Evolutionary conservation across 2,797 vertebrate genomes (phyloP), one percentile per base, ranked within the genome.

Genomic region (Miopithecus talapoin): DNA sequence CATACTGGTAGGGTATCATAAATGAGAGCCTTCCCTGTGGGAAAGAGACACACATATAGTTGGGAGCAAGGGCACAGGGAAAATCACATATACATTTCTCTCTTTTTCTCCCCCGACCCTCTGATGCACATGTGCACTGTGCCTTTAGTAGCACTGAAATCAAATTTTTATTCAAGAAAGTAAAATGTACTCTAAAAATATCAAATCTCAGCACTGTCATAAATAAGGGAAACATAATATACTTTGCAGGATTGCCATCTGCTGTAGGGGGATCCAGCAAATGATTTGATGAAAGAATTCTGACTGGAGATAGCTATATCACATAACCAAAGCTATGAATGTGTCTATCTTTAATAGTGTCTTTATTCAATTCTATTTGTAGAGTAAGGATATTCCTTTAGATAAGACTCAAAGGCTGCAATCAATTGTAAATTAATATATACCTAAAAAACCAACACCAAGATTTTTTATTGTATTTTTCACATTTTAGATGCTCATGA

Each of bases 221-320:
- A 98, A 98, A 98, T 95, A 97, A 98, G 98, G 97, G 98, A 98
- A 95, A 97, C 91, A 98, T 97, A 98, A 98, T 97, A 98, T 97
- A 99, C 97, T 98, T 98, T 98, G 98, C 98, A 98, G 98, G 99
- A 98, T 98, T 98, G 99, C 98, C 99, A 99, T 99, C 99, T 99
- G 99, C 98, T 99, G 98, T 97, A 98, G 98, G 98, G 98, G 99
- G 99, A 99, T 99, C 98, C 99, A 99, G 99, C 98, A 98, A 98
- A 98, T 97, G 95, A 99, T 99, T 96, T 99, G 98, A 99, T 98
- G 94, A 98, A 98, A 98, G 96, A 98, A 99, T 99, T 99, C 98
- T 98, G 97, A 99, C 98, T 99, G 98, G 93, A 98, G 95, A 97
- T 94, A 98, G 98, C 97, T 98, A 95, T 74, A 97, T 97, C 98